These are phyloP conservation scores for Recurvirostra avosetta DNA, from an alignment of 2,113 vertebrate species.

Conservation along the genomic window DNA sequence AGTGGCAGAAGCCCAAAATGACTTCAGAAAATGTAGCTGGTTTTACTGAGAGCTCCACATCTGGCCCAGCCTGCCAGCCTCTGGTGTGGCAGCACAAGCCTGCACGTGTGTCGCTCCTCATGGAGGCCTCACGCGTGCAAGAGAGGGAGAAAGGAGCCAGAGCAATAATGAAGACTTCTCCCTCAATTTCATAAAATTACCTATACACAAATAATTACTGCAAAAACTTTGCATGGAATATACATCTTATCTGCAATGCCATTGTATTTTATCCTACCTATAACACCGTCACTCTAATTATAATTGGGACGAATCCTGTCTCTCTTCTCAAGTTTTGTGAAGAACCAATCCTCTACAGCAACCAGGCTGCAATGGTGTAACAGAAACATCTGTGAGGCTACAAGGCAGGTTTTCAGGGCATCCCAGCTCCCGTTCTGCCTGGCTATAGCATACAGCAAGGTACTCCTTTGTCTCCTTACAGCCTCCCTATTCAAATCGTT, in stretches of 20 bases:
- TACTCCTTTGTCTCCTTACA: fast-evolving
- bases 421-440: background rate
- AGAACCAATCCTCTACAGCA: background rate
- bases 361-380: background rate
- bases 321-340: background rate
- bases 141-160: background rate
- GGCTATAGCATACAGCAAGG: background rate
- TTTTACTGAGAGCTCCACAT: background rate
- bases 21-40: background rate
- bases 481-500: background rate
- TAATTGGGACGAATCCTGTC: background rate
- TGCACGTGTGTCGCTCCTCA: fast-evolving
- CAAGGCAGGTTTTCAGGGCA: background rate
- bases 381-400: background rate
- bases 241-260: background rate
- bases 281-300: background rate
- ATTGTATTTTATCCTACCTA: background rate
- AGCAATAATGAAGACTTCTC: fast-evolving
- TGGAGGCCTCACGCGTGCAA: fast-evolving
- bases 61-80: background rate
- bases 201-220: background rate
- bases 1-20: background rate
- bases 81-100: background rate
- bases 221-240: background rate
- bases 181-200: background rate